These are phyloP conservation scores for Coregonus ussuriensis DNA, from an alignment of 2,797 vertebrate species.

Conservation along the genomic window DNA sequence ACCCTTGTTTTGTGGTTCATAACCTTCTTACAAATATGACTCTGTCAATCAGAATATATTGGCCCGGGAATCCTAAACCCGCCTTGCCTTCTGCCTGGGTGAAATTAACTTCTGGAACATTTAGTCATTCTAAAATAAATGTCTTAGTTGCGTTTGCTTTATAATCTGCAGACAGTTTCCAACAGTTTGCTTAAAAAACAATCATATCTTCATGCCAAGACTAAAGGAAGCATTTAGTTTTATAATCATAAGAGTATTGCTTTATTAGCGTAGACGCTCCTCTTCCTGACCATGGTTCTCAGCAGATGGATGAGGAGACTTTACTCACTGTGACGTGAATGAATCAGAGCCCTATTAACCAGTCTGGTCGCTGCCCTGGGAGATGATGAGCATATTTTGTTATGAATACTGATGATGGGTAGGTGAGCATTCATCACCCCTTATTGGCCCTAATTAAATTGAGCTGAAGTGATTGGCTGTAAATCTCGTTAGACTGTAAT, in stretches of 20 bases:
- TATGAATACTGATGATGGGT: conserved; percentile 79
- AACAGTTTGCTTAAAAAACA: not conserved
- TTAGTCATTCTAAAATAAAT: not conserved
- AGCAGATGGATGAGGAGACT: conserved; percentile 62
- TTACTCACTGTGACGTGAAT: conserved; percentile 76
- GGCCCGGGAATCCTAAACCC: conserved; percentile 26
- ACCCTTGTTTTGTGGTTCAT: conserved; percentile 85
- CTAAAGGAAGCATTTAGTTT: conserved; percentile 24
- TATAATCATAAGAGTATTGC: conserved; percentile 22
- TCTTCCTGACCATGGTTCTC: conserved; percentile 62
- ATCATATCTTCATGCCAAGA: conserved; percentile 12
- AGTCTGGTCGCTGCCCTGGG: conserved; percentile 70
- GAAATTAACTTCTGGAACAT: conserved; percentile 9
- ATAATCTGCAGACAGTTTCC: not conserved
- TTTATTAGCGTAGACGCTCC: conserved; percentile 28
- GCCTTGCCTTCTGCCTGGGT: conserved; percentile 21
- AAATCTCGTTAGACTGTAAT: conserved; percentile 82
- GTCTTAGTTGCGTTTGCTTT: not conserved
- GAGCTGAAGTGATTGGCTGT: conserved; percentile 76
- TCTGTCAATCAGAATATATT: conserved; percentile 76
- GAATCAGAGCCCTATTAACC: conserved; percentile 79
- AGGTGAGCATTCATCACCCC: conserved; percentile 80
- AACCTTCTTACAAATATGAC: conserved; percentile 79
- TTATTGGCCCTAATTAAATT: conserved; percentile 81
- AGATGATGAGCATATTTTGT: conserved; percentile 78